Conservation (phyloP, 2,797 vertebrate genomes). For the Schizopygopsis malacanthus region DNA sequence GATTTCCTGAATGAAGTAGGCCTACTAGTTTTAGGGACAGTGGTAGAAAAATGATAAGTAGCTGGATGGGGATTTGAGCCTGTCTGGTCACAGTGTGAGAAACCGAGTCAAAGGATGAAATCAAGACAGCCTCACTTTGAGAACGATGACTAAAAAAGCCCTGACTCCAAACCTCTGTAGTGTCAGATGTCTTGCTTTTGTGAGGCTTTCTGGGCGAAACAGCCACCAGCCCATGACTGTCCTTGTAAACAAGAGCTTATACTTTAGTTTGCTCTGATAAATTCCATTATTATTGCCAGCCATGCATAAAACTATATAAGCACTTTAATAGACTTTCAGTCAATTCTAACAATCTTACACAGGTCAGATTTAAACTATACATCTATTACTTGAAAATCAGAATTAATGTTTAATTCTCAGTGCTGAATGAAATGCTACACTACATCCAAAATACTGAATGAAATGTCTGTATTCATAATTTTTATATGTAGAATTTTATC, state of each 20-base stretch:
- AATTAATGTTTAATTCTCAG: not conserved
- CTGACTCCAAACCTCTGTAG: constrained; percentile 36
- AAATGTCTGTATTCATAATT: not conserved
- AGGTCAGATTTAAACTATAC: not conserved
- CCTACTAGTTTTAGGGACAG: constrained; percentile 21
- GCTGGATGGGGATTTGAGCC: constrained; percentile 39
- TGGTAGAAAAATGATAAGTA: constrained; percentile 35
- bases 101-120: constrained; percentile 20
- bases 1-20: not conserved
- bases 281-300: not conserved
- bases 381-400: not conserved
- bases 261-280: not conserved
- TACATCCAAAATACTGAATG: not conserved
- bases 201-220: constrained; percentile 42
- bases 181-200: constrained; percentile 57
- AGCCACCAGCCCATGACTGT: not conserved
- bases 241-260: constrained; percentile 17
- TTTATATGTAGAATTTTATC: not conserved
- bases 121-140: constrained; percentile 28
- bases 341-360: not conserved
- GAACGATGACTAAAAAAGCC: constrained; percentile 22
- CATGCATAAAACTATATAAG: not conserved
- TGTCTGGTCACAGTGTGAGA: constrained; percentile 35
- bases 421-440: not conserved
- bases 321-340: not conserved